Base-by-base conservation (phyloP, 2,797 vertebrate genomes). In the Notolepis coatsorum region DNA sequence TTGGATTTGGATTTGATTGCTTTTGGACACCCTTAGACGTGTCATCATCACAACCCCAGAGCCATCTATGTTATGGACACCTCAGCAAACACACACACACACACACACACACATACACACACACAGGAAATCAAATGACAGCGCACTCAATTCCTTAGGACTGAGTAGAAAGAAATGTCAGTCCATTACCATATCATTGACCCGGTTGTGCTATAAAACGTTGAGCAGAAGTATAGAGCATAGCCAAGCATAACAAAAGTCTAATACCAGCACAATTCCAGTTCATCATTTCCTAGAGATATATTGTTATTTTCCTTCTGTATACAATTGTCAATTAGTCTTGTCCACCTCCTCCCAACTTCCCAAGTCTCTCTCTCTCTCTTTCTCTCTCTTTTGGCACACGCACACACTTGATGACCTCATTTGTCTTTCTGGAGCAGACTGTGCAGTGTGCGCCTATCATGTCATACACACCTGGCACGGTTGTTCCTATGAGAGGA, bases 401-500 rank as follows among this genome's bases (percentile, higher is more conserved):
- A n/a, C n/a, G n/a, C n/a, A n/a, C n/a, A n/a, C n/a, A n/a, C n/a
- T n/a, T n/a, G 83, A 84, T 88, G 87, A 86, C 87, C 87, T 87
- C 86, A 90, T 90, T 89, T 88, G 89, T 89, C 88, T n/a, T n/a
- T 90, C 81, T 66, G 18, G 77, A 71, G 78, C 69, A 72, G 77
- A 81, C 79, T 81, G 55, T 84, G 56, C n/a, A n/a, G 33, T 43
- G 55, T 68, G 48, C 65, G 52, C 47, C 64, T 56, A 39, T 57
- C 77, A 80, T 72, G 79, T 84, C 72, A 66, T 82, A 54, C 59
- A 3, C 30, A 30, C 61, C 68, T 70, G 79, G 81, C 83, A 76
- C 72, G 38, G 77, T 65, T 75, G 82, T 82, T 81, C 83, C 84
- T 81, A 41, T 80, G 87, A 89, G 85, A 88, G 87, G 88, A 85